Base-by-base conservation (phyloP, 2,888 invertebrate genomes). In the Athalia circularis region DNA sequence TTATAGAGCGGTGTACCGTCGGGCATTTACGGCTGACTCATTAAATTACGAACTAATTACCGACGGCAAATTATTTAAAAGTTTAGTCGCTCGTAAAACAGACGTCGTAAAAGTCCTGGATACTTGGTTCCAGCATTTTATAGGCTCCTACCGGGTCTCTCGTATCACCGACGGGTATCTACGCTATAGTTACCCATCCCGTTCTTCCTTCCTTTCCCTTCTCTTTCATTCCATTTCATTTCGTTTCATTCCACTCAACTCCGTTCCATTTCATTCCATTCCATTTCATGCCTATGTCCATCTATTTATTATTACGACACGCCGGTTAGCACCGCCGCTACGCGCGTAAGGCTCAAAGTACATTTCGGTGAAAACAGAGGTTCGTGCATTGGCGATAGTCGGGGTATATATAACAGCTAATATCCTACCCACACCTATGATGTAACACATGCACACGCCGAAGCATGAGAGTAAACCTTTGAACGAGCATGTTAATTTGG, bases 1-100 rank as follows among this genome's bases (percentile, higher is more conserved):
- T 89, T 88, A 86, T 85, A 84, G 82, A 80, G 81, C 84, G 85
- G 85, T 82, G 65, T 80, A 80, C 81, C 83, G 84, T 81, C 81
- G 81, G 80, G 82, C 82, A 86, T 88, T 87, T 86, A 87, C 84
- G 85, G 82, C 81, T 81, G 87, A 81, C 87, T 88, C 89, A 87
- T 89, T 89, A 89, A 89, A 89, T 89, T 89, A 89, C 88, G 84
- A 85, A 88, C 88, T 89, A 88, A 89, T 89, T 89, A 89, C 86
- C 86, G 81, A 82, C 84, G 86, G 85, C 84, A 82, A 87, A 88
- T 88, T 89, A 89, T 89, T 88, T 89, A 89, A 89, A 89, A 88
- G 88, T 87, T 87, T 86, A 87, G 86, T 86, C 86, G 86, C 81
- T 86, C 87, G 87, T 88, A 88, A 88, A 88, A 84, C 84, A 77